Percentiles rank a stretch among this genome's conserved stretches.
Conservation (phyloP, 2,113 vertebrate species). For the Callocephalon fimbriatum region DNA sequence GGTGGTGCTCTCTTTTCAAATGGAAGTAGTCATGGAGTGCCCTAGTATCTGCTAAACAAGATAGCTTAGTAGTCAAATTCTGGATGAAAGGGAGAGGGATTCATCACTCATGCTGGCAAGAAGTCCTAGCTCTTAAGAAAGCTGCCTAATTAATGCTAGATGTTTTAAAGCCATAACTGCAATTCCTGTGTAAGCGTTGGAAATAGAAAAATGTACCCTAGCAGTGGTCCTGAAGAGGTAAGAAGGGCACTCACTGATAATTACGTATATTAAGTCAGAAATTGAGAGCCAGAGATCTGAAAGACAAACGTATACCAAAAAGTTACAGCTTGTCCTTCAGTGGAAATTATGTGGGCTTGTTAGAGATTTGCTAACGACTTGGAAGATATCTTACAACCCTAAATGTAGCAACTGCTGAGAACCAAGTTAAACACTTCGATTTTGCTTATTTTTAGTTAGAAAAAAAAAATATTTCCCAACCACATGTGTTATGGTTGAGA, state of each 20-base stretch:
- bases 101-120: neutral
- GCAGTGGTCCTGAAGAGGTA: neutral
- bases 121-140: neutral
- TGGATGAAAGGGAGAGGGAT: neutral
- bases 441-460: neutral
- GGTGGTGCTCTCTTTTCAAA: neutral
- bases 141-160: constrained; percentile 26
- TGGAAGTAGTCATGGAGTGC: neutral
- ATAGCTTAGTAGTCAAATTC: neutral
- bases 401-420: neutral
- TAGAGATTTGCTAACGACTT: neutral
- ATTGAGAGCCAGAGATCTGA: neutral
- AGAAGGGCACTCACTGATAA: neutral
- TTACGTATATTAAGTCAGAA: neutral
- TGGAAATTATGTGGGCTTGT: neutral
- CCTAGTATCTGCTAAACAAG: neutral
- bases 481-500: neutral
- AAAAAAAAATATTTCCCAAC: neutral
- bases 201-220: neutral
- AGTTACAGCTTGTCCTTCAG: neutral
- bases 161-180: neutral
- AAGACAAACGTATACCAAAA: neutral
- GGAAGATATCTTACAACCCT: neutral
- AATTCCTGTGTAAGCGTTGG: neutral
- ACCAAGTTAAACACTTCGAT: neutral